Evolutionary conservation across 1,140 invertebrate genomes (phyloP), one percentile per base, ranked within the genome.

Genomic region (Acarapis woodi): DNA sequence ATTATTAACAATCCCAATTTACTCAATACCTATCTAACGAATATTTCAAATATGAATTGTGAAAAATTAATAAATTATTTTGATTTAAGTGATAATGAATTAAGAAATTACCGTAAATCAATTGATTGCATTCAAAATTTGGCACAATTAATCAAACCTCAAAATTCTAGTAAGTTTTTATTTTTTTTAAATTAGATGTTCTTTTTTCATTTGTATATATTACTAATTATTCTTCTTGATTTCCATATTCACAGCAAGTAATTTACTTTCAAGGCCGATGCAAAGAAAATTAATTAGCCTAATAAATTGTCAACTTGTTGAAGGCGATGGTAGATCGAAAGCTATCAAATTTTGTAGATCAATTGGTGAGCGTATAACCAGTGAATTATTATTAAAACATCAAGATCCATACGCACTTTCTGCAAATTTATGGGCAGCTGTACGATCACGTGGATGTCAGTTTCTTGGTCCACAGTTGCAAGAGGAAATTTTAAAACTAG

Each of bases 351-450:
- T 78, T 19, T 77, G 79, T 3, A 61, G 83, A 36, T 88, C 79
- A 10, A 61, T 97, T 22, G 83, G 82, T 2, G 88, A 96, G 56
- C 63, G 88, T 20, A 77, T 80, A 0, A 77, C 94, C 19, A 87
- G 79, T 1, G 88, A 97, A 53, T 61, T 97, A 2, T 82, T 94
- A 47, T 53, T 90, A 8, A 78, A 85, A 48, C 82, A 93, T 56
- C 74, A 90, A 58, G 85, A 83, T 60, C 73, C 77, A 21, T 73
- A 82, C 48, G 3, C 3, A 21, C 5, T 12, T 16, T 83, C 78
- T 35, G 72, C 78, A 5, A 83, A 85, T 58, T 59, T 97, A 14
- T 97, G 90, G 90, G 80, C 83, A 25, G 87, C 88, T 32, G 87
- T 97, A 3, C 57, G 90, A 40, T 78, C 82, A 3, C 64, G 88